Base-by-base conservation (phyloP, 2,888 invertebrate species). In the Leptopilina syphax region DNA sequence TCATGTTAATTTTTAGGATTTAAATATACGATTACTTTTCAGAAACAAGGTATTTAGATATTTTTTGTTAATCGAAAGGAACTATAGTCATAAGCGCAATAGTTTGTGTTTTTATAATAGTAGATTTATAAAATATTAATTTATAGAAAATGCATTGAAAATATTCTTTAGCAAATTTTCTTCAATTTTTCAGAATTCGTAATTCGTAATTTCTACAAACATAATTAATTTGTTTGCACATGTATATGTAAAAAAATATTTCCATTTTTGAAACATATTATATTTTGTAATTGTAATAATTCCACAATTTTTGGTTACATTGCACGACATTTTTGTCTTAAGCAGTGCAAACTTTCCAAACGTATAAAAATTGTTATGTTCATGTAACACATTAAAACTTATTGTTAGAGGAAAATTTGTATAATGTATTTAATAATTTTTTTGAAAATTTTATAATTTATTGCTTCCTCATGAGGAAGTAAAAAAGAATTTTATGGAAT, bases 51-150 rank as follows among this genome's bases (percentile, higher is more conserved):
- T 24, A 18, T 63, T 63, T 9, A 8, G 3, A 24, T 7, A n/a
- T 18, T 3, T 63, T 63, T 63, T 41, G 70, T 34, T 77, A 67
- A 66, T n/a, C 70, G 78, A 66, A 79, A 76, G 80, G 77, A 84
- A 85, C 78, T 81, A 79, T 80, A 66, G 81, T 87, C 77, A 79
- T 67, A 41, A 34, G 54, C 63, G 76, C 65, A 76, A 78, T 77
- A 27, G 68, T 83, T 83, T 83, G 76, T 81, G 77, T 86, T 82
- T 82, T 68, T 83, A 84, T 83, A 24, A 82, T 41, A 79, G 68
- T 44, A 44, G 44, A 6, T 44, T 65, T 70, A 80, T 78, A 79
- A 54, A n/a, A 83, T 34, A 78, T 81, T 79, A 34, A 13, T 81
- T 13, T 47, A 85, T 81, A 50, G 3, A 83, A 80, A 81, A 82